Conservation (phyloP, 2,113 vertebrate genomes). For the Oostethus manadensis region DNA sequence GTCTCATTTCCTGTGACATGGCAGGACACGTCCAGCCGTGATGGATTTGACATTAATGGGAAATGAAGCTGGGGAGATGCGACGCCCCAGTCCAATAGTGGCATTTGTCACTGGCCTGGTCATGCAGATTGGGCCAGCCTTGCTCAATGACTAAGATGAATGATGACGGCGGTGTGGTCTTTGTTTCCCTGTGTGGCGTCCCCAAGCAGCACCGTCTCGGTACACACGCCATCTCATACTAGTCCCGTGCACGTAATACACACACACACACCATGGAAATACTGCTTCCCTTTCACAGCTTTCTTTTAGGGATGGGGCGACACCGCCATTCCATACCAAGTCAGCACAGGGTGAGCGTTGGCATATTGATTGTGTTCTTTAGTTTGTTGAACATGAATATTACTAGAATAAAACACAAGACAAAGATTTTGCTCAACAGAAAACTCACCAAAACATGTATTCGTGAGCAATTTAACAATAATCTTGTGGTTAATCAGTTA, state of each 20-base stretch:
- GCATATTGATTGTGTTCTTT: too few species aligned
- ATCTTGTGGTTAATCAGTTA: too few species aligned
- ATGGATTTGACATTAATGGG: constrained; percentile 73
- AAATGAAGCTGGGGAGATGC: constrained; percentile 67
- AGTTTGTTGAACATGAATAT: too few species aligned
- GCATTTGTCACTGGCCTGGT: constrained; percentile 71
- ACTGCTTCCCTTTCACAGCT: neutral
- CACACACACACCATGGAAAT: constrained; percentile 13
- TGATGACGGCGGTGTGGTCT: constrained; percentile 62
- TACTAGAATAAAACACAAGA: too few species aligned
- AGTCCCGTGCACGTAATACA: constrained; percentile 20
- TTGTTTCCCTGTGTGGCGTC: constrained; percentile 53
- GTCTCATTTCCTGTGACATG: constrained; percentile 57
- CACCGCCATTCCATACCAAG: too few species aligned
- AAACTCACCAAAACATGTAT: too few species aligned
- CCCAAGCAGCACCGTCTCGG: constrained; percentile 36
- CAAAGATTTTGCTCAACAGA: too few species aligned
- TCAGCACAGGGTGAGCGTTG: too few species aligned
- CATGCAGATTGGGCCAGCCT: constrained; percentile 62
- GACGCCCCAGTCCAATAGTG: constrained; percentile 62
- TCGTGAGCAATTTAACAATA: too few species aligned
- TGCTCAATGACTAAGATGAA: constrained; percentile 67
- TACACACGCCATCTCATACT: constrained; percentile 35
- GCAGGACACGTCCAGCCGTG: constrained; percentile 52
- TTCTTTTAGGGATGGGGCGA: too few species aligned